Evolutionary conservation across 1,140 invertebrate genomes (phyloP).

Genomic region (Matsumurasca onukii): DNA sequence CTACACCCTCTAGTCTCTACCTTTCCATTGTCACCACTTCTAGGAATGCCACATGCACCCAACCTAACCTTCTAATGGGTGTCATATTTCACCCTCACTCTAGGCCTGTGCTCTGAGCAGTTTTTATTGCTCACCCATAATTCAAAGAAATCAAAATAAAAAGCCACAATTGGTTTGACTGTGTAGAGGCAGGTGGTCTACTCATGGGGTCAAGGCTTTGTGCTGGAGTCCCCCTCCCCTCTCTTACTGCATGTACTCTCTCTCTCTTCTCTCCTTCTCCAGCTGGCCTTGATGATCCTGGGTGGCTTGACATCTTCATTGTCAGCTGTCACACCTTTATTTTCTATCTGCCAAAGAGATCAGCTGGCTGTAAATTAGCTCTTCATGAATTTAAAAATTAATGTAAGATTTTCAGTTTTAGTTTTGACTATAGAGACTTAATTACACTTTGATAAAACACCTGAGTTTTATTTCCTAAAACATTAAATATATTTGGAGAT

Average conservation of each 20-base stretch:
- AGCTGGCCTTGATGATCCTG: not conserved
- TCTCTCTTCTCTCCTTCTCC: not conserved
- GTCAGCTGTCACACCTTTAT: too few relatives aligned
- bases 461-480: too few relatives aligned
- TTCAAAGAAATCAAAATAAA: constrained; percentile 26
- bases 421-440: too few relatives aligned
- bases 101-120: constrained; percentile 1
- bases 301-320: not conserved
- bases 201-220: constrained; percentile 18
- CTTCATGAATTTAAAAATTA: too few relatives aligned
- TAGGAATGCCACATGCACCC: constrained; percentile 17
- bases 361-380: too few relatives aligned
- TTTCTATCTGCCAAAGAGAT: too few relatives aligned
- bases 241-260: not conserved
- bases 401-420: too few relatives aligned
- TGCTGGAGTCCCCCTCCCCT: not conserved
- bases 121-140: constrained; percentile 21
- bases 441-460: too few relatives aligned
- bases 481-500: too few relatives aligned
- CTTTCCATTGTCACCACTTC: constrained; percentile 14
- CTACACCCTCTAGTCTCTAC: constrained; percentile 1
- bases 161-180: constrained; percentile 13
- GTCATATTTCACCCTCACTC: constrained; percentile 23
- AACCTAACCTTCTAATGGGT: constrained; percentile 19
- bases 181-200: constrained; percentile 18